phyloP scores from a whole-genome alignment of 2,888 invertebrate genomes.

The Eupsilia transversa region DNA sequence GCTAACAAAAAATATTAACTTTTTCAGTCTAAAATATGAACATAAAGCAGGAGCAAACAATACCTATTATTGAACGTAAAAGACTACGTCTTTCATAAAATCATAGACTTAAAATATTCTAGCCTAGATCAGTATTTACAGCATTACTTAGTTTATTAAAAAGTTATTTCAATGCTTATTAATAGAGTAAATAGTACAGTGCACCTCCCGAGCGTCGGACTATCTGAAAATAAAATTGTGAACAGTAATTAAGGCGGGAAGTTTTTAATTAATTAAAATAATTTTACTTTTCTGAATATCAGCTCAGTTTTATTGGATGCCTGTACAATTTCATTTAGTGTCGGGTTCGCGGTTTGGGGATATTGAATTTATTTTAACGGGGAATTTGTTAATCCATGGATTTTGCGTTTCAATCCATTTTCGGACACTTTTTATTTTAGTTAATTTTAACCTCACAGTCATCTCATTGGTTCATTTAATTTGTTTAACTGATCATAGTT shows the following conservation, averaged over 20 bases:
- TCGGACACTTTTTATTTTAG: not conserved
- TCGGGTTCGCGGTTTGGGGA: slow-evolving; percentile 15
- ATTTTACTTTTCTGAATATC: slow-evolving; percentile 29
- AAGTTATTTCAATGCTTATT: slow-evolving; percentile 36
- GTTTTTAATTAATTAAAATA: slow-evolving; percentile 46
- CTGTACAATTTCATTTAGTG: slow-evolving; percentile 29
- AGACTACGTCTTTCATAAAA: slow-evolving; percentile 48
- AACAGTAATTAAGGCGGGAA: slow-evolving; percentile 42
- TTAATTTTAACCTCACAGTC: not conserved
- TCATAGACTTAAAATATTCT: slow-evolving; percentile 40
- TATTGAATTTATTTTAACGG: slow-evolving; percentile 21
- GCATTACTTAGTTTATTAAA: slow-evolving; percentile 47
- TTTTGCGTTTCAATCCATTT: slow-evolving; percentile 6
- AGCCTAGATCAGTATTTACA: slow-evolving; percentile 40
- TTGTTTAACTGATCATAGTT: not conserved
- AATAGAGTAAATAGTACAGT: slow-evolving; percentile 51
- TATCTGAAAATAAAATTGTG: slow-evolving; percentile 68
- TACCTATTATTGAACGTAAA: slow-evolving; percentile 27
- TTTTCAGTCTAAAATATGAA: slow-evolving; percentile 39
- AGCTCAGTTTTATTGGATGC: slow-evolving; percentile 19
- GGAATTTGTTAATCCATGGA: not conserved
- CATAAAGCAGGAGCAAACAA: slow-evolving; percentile 9
- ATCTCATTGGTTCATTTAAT: not conserved
- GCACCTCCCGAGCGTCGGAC: slow-evolving; percentile 53
- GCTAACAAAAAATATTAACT: not conserved